Evolutionary conservation across 2,888 invertebrate genomes (phyloP).

Genomic region (Mycalesis mineus): DNA sequence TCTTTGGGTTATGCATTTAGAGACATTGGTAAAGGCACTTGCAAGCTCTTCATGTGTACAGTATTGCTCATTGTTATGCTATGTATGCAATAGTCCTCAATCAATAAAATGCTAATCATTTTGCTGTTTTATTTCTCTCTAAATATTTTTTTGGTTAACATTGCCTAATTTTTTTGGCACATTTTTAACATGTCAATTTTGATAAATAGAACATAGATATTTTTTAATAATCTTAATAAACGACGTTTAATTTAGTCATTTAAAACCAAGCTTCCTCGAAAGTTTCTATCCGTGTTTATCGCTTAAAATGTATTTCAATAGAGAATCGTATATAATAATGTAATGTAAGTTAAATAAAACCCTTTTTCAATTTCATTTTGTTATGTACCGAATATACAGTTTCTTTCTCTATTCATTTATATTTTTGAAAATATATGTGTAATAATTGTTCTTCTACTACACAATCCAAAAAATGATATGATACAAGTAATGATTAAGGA

Average conservation of each 20-base stretch:
- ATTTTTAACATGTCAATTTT: background rate
- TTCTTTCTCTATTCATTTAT: no score
- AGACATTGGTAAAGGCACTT: constrained; percentile 33
- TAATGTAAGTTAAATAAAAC: no score
- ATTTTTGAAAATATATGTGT: no score
- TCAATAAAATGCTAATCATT: background rate
- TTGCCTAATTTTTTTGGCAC: background rate
- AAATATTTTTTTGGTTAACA: background rate
- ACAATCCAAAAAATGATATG: background rate
- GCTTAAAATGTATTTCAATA: background rate
- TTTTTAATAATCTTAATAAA: background rate
- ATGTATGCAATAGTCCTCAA: background rate
- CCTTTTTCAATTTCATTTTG: no score
- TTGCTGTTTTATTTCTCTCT: background rate
- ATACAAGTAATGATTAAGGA: background rate
- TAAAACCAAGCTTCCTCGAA: background rate
- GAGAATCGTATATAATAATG: no score
- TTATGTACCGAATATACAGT: no score
- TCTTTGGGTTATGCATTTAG: constrained; percentile 36
- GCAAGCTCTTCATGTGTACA: constrained; percentile 27
- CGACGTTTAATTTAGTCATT: background rate
- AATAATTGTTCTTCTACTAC: no score
- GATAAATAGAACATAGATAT: background rate
- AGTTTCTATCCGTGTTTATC: background rate
- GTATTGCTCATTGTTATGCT: constrained; percentile 10